Evolutionary conservation across 2,113 vertebrate genomes (phyloP).

Genomic region (Gyps fulvus): DNA sequence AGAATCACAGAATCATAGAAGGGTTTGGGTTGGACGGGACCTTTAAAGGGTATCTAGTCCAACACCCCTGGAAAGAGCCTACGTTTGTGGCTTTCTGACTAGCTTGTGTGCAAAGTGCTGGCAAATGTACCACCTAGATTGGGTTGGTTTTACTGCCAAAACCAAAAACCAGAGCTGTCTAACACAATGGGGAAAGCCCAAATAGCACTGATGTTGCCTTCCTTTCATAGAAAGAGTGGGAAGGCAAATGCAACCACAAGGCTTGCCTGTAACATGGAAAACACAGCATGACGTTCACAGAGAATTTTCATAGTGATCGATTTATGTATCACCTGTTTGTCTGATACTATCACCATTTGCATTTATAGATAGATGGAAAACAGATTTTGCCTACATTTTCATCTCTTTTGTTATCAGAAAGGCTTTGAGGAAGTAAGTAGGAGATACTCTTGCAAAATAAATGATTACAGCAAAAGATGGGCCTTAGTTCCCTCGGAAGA

Average conservation of each 20-base stretch:
- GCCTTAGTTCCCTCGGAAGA: not conserved
- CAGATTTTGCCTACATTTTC: not conserved
- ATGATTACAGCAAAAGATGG: not conserved
- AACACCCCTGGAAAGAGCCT: not conserved
- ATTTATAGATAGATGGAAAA: not conserved
- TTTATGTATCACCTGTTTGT: not conserved
- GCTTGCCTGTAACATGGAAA: not conserved
- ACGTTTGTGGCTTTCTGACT: not conserved
- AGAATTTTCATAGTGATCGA: not conserved
- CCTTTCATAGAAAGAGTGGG: not conserved
- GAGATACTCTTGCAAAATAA: not conserved
- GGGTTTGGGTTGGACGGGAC: not conserved
- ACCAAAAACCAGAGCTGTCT: not conserved
- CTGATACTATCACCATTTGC: not conserved
- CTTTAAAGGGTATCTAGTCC: not conserved
- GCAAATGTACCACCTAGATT: not conserved
- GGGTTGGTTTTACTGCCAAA: not conserved
- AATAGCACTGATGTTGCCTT: not conserved
- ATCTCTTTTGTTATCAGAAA: not conserved
- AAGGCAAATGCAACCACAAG: conserved; percentile 30
- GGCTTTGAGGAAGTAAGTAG: not conserved
- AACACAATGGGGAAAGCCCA: not conserved
- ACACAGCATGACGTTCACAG: not conserved
- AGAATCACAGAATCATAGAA: not conserved
- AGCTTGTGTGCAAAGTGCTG: not conserved